Evolutionary conservation across 2,797 vertebrate genomes (phyloP), one percentile per base, ranked within the genome.

Genomic region (Microcaecilia unicolor): DNA sequence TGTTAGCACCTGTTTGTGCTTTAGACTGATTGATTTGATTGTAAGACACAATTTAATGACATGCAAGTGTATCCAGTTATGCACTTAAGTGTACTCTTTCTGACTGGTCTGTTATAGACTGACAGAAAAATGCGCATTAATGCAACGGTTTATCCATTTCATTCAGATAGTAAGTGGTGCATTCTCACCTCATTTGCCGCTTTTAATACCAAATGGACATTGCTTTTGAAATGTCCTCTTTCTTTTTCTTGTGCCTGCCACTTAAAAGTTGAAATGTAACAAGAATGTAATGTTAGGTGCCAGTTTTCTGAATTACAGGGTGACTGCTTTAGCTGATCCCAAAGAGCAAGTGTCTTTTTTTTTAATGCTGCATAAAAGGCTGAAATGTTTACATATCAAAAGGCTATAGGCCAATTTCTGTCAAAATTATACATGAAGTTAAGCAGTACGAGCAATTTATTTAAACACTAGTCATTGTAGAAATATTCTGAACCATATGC

Each of bases 351-450:
- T 73, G 77, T 83, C 85, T 84, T 83, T 85, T 86, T 84, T 83
- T 85, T 86, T 75, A n/a, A 76, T 79, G 70, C 74, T 48, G 72
- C 72, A 81, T 85, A 76, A 80, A 83, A 78, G 72, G 64, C 65
- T 81, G 76, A 84, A 80, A 77, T 85, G 83, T 90, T 92, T 90
- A 86, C 85, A 86, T 84, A 85, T 89, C 75, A 87, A 86, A 89
- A 81, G 81, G 76, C 80, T 84, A 79, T 72, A 79, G 83, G 70
- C 77, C 77, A 81, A 82, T 84, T 85, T 78, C 76, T 82, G 79
- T 88, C 83, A 84, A 71, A 84, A 78, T 84, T 77, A 84, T 70
- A 77, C 75, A 74, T 83, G 78, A 88, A 85, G 81, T 83, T 85
- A 82, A 87, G 77, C 83, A 83, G 80, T 71, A 77, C 76, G 75